Conservation (phyloP, 2,113 vertebrate genomes). For the Corythoichthys intestinalis region DNA sequence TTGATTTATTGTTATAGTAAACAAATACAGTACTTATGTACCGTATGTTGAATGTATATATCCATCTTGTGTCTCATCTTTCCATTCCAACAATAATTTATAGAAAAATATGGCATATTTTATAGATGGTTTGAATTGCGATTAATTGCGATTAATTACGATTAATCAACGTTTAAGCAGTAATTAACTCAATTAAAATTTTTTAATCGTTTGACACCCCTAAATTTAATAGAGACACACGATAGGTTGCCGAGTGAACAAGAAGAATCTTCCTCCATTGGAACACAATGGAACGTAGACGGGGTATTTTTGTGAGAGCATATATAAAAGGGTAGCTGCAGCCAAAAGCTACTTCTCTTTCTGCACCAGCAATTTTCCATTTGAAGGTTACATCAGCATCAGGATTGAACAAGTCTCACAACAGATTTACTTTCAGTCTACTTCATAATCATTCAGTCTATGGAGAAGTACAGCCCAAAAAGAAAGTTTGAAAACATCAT, state of each 20-base stretch:
- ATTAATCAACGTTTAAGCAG: too few relatives aligned
- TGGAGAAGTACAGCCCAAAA: background rate
- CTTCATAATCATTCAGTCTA: background rate
- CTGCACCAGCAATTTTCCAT: background rate
- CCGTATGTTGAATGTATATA: too few relatives aligned
- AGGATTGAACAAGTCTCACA: background rate
- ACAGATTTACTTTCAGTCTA: background rate
- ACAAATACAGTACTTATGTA: too few relatives aligned
- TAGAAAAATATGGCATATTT: too few relatives aligned
- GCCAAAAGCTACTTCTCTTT: conserved; percentile 3
- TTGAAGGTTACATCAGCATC: conserved; percentile 4
- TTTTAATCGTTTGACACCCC: too few relatives aligned
- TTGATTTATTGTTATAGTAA: too few relatives aligned
- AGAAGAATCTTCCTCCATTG: background rate
- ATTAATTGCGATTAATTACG: too few relatives aligned
- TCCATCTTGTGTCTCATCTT: too few relatives aligned
- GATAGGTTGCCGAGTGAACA: background rate
- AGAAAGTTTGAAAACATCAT: background rate
- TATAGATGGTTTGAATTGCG: too few relatives aligned
- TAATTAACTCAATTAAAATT: too few relatives aligned
- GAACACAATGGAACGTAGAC: background rate
- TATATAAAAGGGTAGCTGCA: background rate
- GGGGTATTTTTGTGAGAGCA: background rate
- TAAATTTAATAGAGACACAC: background rate
- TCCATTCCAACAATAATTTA: too few relatives aligned